Evolutionary conservation across 2,888 invertebrate genomes (phyloP).

Genomic region (Orchesella flavescens): DNA sequence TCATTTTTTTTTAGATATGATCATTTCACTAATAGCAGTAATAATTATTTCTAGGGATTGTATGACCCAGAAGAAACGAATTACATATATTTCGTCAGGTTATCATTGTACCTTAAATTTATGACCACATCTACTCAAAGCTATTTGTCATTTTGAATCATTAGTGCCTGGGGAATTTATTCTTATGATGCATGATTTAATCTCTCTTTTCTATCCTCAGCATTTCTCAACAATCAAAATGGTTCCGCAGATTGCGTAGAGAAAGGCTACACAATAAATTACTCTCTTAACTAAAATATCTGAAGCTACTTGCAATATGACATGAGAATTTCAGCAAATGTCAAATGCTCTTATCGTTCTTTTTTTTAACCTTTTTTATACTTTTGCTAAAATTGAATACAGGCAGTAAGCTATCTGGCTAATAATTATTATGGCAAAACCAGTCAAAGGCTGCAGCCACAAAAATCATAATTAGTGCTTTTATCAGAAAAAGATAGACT

Average conservation of each 20-base stretch:
- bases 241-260: background rate
- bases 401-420: too few relatives aligned
- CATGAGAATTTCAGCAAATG: conserved; percentile 16
- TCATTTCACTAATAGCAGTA: too few relatives aligned
- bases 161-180: background rate
- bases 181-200: background rate
- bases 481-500: too few relatives aligned
- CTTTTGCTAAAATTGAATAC: too few relatives aligned
- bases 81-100: conserved; percentile 16
- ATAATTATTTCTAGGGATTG: conserved; percentile 14
- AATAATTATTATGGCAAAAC: too few relatives aligned
- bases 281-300: too few relatives aligned
- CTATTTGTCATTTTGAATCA: conserved; percentile 15
- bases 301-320: too few relatives aligned
- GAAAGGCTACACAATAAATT: background rate
- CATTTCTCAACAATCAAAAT: background rate
- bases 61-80: conserved; percentile 3
- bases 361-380: too few relatives aligned
- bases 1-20: too few relatives aligned
- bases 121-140: background rate
- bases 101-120: background rate
- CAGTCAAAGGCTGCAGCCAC: too few relatives aligned
- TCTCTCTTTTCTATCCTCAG: background rate
- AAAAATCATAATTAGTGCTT: too few relatives aligned
- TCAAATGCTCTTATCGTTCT: background rate